Evolutionary conservation across 2,113 vertebrate genomes (phyloP).

Genomic region (Notarius lentiginosus): DNA sequence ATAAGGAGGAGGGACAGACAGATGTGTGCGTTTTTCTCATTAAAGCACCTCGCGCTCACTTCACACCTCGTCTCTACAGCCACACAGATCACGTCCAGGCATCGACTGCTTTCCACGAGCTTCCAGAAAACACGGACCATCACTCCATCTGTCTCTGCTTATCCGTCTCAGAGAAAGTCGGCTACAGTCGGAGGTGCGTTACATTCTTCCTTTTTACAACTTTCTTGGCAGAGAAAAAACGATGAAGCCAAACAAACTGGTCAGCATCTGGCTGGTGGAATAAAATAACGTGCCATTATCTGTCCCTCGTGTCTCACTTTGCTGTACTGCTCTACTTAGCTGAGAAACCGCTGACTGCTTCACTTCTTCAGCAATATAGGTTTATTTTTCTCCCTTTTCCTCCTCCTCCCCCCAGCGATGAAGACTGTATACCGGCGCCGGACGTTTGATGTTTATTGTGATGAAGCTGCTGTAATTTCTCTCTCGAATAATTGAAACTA

Average conservation of each 20-base stretch:
- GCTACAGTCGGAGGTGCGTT: neutral
- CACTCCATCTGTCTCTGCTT: neutral
- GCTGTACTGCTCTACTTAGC: constrained; percentile 58
- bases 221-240: constrained; percentile 61
- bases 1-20: neutral
- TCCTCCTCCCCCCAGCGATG: neutral
- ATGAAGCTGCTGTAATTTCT: constrained; percentile 20
- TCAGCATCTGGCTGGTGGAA: constrained; percentile 65
- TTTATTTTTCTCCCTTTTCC: constrained; percentile 33
- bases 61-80: neutral
- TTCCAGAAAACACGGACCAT: neutral
- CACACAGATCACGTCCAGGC: neutral
- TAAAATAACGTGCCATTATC: constrained; percentile 65
- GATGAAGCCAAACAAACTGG: constrained; percentile 64
- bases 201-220: constrained; percentile 42
- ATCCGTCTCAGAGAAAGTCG: neutral
- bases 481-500: constrained; percentile 51
- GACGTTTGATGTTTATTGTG: constrained; percentile 37
- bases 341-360: constrained; percentile 62
- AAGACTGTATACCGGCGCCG: constrained; percentile 30
- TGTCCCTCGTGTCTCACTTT: constrained; percentile 56
- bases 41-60: neutral
- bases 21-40: neutral
- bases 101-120: neutral
- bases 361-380: constrained; percentile 44